Conservation (phyloP, 2,797 vertebrate genomes). For the Sarcoramphus papa region DNA sequence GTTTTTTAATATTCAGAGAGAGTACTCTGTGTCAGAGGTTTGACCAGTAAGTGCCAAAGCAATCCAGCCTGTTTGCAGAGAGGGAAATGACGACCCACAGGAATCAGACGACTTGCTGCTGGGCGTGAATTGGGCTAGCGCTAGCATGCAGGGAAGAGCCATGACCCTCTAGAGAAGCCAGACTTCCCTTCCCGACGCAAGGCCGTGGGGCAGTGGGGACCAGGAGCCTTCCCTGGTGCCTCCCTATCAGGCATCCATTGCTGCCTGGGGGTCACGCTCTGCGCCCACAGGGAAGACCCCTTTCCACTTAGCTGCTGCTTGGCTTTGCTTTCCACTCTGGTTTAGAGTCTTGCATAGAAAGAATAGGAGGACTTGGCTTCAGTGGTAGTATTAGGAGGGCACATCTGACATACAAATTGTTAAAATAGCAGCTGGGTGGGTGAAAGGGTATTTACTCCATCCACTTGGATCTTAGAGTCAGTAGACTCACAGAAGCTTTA, state of each 20-base stretch:
- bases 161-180: not conserved
- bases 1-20: not conserved
- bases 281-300: not conserved
- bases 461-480: not conserved
- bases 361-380: not conserved
- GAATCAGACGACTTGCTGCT: not conserved
- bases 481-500: not conserved
- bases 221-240: not conserved
- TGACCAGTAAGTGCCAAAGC: fast-evolving
- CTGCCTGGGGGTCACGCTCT: not conserved
- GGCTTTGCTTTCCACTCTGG: not conserved
- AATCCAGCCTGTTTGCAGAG: not conserved
- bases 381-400: not conserved
- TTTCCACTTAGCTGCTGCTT: not conserved
- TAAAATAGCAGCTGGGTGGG: not conserved
- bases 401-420: not conserved
- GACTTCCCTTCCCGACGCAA: not conserved
- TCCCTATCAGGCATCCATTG: not conserved
- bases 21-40: not conserved
- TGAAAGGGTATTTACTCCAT: not conserved
- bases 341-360: not conserved
- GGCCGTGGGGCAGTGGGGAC: not conserved
- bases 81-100: not conserved
- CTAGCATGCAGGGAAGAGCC: not conserved
- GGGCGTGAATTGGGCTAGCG: not conserved